Conservation (phyloP, 1,140 invertebrate species). For the Drosophila obscura region DNA sequence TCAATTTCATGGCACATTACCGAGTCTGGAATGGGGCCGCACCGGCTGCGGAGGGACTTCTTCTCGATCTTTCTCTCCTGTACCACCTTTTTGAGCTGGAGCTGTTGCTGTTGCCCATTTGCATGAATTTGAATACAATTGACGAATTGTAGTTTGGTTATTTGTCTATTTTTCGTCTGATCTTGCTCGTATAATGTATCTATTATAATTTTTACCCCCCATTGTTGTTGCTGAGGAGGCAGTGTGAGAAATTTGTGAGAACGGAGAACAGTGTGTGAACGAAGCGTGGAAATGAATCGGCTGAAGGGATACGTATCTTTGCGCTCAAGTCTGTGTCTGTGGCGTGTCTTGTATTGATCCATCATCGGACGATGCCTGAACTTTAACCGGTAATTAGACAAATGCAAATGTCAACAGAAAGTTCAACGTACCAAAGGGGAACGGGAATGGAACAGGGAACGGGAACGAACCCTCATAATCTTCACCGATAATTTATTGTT, state of each 20-base stretch:
- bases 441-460: constrained; percentile 10
- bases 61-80: constrained; percentile 22
- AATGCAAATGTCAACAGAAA: constrained; percentile 78
- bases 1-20: constrained; percentile 83
- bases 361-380: constrained; percentile 65
- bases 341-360: constrained; percentile 70
- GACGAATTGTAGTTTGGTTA: constrained; percentile 76
- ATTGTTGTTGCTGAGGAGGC: constrained; percentile 39
- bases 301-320: constrained; percentile 21
- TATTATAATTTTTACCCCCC: constrained; percentile 61
- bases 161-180: constrained; percentile 61
- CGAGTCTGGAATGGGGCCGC: constrained; percentile 11
- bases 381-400: constrained; percentile 76
- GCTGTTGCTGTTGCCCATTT: constrained; percentile 53
- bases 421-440: constrained; percentile 53
- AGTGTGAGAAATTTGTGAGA: constrained; percentile 62
- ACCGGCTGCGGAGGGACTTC: constrained; percentile 20
- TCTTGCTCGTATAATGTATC: constrained; percentile 67
- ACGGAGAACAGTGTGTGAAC: constrained; percentile 55
- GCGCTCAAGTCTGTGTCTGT: constrained; percentile 13
- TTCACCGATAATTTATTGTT: constrained; percentile 78
- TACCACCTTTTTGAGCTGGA: neutral
- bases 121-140: constrained; percentile 82
- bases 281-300: constrained; percentile 56
- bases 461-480: constrained; percentile 57